phyloP scores from a whole-genome alignment of 2,888 invertebrate genomes.

The Leptarthrus brevirostris region DNA sequence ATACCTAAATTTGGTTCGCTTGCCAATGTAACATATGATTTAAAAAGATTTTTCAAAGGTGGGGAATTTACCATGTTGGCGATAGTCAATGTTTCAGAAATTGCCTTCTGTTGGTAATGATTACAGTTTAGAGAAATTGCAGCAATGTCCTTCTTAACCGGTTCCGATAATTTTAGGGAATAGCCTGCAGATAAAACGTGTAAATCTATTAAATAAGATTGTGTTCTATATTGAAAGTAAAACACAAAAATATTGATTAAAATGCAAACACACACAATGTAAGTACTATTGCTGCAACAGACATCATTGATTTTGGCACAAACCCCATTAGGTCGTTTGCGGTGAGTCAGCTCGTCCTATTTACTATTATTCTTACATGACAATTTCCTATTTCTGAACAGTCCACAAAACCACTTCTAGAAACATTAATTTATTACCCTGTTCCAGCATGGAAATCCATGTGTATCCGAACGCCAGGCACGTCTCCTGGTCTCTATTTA shows the following conservation, averaged over 20 bases:
- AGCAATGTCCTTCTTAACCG: background rate
- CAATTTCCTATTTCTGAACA: background rate
- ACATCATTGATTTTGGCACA: conserved; percentile 11
- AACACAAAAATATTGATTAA: too few species aligned
- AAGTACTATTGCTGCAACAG: too few species aligned
- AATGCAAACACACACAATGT: too few species aligned
- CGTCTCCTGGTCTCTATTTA: background rate
- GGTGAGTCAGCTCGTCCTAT: conserved; percentile 5
- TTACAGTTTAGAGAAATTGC: background rate
- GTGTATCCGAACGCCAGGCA: background rate
- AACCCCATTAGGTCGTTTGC: conserved; percentile 9
- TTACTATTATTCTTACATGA: background rate
- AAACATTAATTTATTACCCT: background rate
- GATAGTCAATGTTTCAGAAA: background rate
- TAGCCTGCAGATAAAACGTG: too few species aligned
- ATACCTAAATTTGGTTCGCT: background rate
- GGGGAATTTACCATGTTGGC: too few species aligned
- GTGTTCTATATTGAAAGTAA: too few species aligned
- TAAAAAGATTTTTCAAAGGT: conserved; percentile 4
- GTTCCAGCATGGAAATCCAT: background rate
- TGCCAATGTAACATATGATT: background rate
- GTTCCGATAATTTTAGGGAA: background rate
- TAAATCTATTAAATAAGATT: background rate
- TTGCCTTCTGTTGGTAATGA: background rate
- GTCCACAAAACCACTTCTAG: too few species aligned